A percentile compares a stretch with the other conserved stretches of the same genome.
Conservation (phyloP, 2,113 vertebrate genomes). For the Donacobius atricapilla region DNA sequence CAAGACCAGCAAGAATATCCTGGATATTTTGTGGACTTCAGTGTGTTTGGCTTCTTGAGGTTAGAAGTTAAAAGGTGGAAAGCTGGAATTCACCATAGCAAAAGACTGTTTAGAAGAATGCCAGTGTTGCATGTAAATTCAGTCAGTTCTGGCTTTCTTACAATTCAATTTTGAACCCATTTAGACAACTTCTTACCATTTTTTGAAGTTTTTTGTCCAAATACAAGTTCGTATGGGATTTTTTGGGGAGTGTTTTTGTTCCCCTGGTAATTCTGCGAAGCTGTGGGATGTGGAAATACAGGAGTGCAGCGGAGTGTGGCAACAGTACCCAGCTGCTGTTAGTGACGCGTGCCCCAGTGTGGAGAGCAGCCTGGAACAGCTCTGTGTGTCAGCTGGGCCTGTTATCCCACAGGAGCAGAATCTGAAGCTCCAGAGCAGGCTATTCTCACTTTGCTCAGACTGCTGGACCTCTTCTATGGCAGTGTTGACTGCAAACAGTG, state of each 20-base stretch:
- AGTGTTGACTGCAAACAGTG: neutral
- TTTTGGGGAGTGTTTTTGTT: neutral
- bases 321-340: neutral
- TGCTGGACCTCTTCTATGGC: rapidly evolving
- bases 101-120: neutral
- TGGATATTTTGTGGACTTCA: neutral
- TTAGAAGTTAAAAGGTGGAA: neutral
- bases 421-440: neutral
- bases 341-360: rapidly evolving
- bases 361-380: neutral
- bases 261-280: neutral
- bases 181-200: neutral
- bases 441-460: neutral
- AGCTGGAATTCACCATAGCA: neutral
- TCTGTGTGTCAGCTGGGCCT: neutral
- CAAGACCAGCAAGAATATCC: neutral
- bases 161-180: neutral
- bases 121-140: neutral
- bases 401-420: neutral
- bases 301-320: neutral
- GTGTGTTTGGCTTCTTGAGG: neutral
- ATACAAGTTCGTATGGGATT: neutral
- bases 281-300: neutral
- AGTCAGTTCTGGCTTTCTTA: neutral
- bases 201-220: neutral